phyloP scores from a whole-genome alignment of 2,888 invertebrate species.

The Alcis repandata region DNA sequence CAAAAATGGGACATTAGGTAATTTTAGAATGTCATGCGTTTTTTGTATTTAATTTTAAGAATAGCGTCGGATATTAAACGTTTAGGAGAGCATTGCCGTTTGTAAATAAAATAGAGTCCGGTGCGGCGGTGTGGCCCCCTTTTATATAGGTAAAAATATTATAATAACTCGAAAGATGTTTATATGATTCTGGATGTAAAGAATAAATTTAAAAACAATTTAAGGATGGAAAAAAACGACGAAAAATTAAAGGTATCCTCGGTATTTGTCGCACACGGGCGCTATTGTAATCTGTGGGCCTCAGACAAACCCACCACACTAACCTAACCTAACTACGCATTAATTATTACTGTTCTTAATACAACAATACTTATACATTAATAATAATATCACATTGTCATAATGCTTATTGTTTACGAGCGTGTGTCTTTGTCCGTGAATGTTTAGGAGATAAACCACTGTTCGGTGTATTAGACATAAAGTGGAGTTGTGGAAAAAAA shows the following conservation, averaged over 20 bases:
- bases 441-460: constrained; percentile 84
- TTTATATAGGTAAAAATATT: constrained; percentile 86
- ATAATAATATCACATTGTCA: constrained; percentile 86
- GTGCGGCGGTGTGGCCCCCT: constrained; percentile 70
- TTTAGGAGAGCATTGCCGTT: constrained; percentile 90
- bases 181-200: constrained; percentile 87
- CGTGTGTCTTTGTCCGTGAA: constrained; percentile 87
- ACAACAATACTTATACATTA: constrained; percentile 84
- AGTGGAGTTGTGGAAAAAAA: constrained; percentile 71
- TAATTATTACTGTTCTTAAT: constrained; percentile 84
- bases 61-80: constrained; percentile 88
- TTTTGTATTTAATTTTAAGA: constrained; percentile 88
- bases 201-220: constrained; percentile 83
- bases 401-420: constrained; percentile 87
- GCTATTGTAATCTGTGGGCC: constrained; percentile 86
- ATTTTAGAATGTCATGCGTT: constrained; percentile 86
- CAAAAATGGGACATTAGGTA: constrained; percentile 82
- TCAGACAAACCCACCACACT: constrained; percentile 77
- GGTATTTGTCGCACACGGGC: constrained; percentile 84
- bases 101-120: constrained; percentile 86
- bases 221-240: constrained; percentile 72
- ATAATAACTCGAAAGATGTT: constrained; percentile 87
- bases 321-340: constrained; percentile 84
- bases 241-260: constrained; percentile 78
- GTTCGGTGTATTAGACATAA: constrained; percentile 84